Base-by-base conservation (phyloP, 2,888 invertebrate species). In the Myopa testacea region DNA sequence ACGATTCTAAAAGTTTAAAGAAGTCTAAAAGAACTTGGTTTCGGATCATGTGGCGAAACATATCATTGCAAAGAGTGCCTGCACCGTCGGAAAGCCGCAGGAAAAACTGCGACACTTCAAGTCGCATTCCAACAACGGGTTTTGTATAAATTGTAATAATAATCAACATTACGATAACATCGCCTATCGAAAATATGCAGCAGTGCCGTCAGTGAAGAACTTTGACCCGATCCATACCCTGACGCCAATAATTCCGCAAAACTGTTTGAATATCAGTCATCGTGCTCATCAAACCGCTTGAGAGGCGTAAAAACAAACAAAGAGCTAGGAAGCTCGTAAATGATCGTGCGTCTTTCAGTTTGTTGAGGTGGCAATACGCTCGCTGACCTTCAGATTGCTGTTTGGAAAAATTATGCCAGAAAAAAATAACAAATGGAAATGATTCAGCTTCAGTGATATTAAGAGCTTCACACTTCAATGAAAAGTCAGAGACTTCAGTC, bases 21-120 rank as follows among this genome's bases (percentile, higher is more conserved):
- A 7, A 65, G 65, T 12, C 6, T n/a, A 58, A 58, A 58, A 12
- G 58, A 58, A 58, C 58, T 58, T n/a, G 58, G 14, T 5, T 19
- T 52, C 19, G 70, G 19, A 10, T 60, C 72, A 19, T 72, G 60
- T 40, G 72, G 72, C 37, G 60, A 58, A 60, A 60, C 40, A 10
- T 19, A 1, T 72, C 26, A 72, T 72, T 19, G 19, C 16, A 45
- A 45, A 45, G 45, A 45, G 10, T 60, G 72, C 38, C 40, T 60
- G 38, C 58, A 37, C 62, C 38, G 34, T 34, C 8, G 65, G 65
- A 37, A 5, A 6, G 26, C 60, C 72, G 60, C 60, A 38, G 72
- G 60, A 60, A 19, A 55, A 37, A 37, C 55, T 55, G 26, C 63
- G 26, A n/a, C 16, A 7, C 14, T n/a, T 7, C 2, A 8, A 63